phyloP scores from a whole-genome alignment of 2,888 invertebrate species.

The Drosophila anomelani region DNA sequence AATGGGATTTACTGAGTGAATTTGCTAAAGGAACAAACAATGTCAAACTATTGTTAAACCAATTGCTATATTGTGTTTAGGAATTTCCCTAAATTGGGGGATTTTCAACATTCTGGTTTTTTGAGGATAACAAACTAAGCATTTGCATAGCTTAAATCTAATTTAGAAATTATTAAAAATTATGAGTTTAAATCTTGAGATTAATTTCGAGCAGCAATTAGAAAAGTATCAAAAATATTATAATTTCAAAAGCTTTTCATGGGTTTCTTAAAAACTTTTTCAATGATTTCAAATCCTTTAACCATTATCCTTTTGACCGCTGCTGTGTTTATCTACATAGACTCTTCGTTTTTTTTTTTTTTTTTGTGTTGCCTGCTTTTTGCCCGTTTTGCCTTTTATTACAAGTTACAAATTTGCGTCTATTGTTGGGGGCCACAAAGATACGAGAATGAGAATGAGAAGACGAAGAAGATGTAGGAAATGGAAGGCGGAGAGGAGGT shows the following conservation, averaged over 20 bases:
- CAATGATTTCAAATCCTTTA: background rate
- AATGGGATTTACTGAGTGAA: conserved; percentile 6
- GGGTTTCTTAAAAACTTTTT: background rate
- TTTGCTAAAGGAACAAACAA: conserved; percentile 8
- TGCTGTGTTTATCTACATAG: conserved; percentile 20
- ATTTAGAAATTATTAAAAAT: background rate
- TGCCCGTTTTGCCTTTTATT: conserved; percentile 60
- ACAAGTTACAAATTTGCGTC: conserved; percentile 76
- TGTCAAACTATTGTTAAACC: conserved; percentile 1
- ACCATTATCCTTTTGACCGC: conserved; percentile 15
- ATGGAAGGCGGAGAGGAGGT: background rate
- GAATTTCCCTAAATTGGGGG: conserved; percentile 3
- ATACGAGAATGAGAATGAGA: conserved; percentile 5
- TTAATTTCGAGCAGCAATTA: too few species aligned
- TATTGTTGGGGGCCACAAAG: conserved; percentile 62
- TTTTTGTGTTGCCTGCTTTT: conserved; percentile 13
- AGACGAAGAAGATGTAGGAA: background rate
- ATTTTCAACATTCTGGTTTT: background rate
- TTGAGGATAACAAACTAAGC: background rate
- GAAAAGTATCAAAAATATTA: too few species aligned
- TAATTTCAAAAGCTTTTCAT: too few species aligned
- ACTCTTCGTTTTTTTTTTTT: conserved; percentile 1
- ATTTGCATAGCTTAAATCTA: background rate
- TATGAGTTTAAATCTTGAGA: too few species aligned
- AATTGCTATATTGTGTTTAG: background rate